These are phyloP conservation scores for Lepus europaeus DNA, from an alignment of 2,113 vertebrate genomes.

Conservation along the genomic window DNA sequence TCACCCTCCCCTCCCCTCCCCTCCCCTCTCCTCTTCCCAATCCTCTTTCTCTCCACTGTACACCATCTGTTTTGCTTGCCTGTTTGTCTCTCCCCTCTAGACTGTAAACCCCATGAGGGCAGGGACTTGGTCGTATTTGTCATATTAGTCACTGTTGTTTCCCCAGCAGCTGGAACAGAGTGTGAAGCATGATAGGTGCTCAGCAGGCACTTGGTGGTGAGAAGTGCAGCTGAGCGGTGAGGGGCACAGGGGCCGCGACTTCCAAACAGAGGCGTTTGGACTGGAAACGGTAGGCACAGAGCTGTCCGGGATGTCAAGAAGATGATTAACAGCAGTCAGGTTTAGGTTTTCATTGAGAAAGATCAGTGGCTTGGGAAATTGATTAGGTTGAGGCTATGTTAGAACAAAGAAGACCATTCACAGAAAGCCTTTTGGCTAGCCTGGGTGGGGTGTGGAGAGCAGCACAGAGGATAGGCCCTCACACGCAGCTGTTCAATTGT, in stretches of 20 bases:
- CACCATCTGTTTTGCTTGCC: neutral
- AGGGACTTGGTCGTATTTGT: neutral
- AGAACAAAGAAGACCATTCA: conserved; percentile 7
- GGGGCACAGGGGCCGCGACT: no score
- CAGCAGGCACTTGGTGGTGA: neutral
- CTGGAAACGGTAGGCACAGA: neutral
- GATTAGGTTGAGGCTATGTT: conserved; percentile 30
- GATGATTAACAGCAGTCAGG: neutral
- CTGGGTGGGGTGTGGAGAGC: neutral
- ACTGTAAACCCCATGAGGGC: neutral
- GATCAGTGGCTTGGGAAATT: conserved; percentile 30
- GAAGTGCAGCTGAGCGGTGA: neutral
- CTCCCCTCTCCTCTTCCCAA: no score
- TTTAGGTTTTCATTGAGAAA: conserved; percentile 53
- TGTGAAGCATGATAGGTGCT: no score
- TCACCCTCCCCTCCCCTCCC: no score
- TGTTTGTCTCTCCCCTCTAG: neutral
- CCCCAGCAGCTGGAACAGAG: neutral
- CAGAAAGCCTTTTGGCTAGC: neutral
- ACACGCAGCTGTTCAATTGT: neutral
- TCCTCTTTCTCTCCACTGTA: neutral
- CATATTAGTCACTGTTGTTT: neutral
- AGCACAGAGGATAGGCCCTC: neutral
- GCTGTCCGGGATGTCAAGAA: conserved; percentile 7
- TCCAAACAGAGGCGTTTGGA: neutral